These are phyloP conservation scores for Harpalus rufipes DNA, from an alignment of 2,888 invertebrate genomes.

Conservation along the genomic window DNA sequence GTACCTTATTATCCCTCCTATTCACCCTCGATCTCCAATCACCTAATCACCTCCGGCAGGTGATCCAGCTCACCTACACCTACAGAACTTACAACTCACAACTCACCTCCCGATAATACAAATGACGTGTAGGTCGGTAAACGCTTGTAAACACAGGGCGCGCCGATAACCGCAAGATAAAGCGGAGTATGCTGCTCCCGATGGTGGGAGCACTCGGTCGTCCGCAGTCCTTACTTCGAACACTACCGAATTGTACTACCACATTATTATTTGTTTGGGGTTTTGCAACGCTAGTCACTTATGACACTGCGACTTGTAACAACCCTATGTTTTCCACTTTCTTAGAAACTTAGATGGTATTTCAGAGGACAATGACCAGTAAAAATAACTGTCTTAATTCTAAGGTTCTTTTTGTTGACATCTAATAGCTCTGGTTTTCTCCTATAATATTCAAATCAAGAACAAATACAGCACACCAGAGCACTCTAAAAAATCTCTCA, in stretches of 20 bases:
- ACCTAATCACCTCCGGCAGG: slow-evolving; percentile 45
- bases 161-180: slow-evolving; percentile 60
- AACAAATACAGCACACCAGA: no score
- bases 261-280: no score
- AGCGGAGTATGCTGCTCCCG: slow-evolving; percentile 2
- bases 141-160: slow-evolving; percentile 63
- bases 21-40: slow-evolving; percentile 23
- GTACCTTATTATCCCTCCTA: slow-evolving; percentile 26
- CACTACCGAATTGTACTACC: neutral
- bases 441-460: no score
- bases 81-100: slow-evolving; percentile 11
- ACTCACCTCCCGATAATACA: slow-evolving; percentile 56
- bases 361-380: no score
- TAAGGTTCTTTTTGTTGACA: no score
- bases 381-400: no score
- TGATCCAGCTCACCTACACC: slow-evolving; percentile 9
- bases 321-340: no score
- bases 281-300: no score
- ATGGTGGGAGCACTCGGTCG: neutral
- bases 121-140: slow-evolving; percentile 65
- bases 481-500: no score
- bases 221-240: neutral
- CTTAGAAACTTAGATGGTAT: no score
- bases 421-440: no score
- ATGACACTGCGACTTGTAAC: no score